These are phyloP conservation scores for Synanthedon myopaeformis DNA, from an alignment of 2,888 invertebrate species.

Conservation along the genomic window DNA sequence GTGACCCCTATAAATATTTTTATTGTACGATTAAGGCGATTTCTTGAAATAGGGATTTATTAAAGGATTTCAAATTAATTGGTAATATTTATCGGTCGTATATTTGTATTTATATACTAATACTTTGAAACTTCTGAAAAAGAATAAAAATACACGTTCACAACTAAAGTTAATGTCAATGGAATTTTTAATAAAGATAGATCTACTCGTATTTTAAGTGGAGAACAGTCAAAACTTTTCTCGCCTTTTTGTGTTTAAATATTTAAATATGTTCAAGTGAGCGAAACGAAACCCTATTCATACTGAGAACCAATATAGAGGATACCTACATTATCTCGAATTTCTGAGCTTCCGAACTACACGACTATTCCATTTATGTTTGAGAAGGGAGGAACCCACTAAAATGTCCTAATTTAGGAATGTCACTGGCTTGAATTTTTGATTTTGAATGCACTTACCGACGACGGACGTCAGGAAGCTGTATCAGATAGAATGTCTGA, in stretches of 20 bases:
- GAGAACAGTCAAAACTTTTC: neutral
- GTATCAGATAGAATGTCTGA: neutral
- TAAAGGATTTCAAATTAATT: too few relatives aligned
- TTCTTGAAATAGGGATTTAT: too few relatives aligned
- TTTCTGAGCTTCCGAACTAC: slow-evolving; percentile 40
- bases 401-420: slow-evolving; percentile 37
- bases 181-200: too few relatives aligned
- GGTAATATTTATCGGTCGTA: too few relatives aligned
- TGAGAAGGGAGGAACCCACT: slow-evolving; percentile 18
- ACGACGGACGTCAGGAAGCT: neutral
- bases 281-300: neutral
- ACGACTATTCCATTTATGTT: slow-evolving; percentile 61
- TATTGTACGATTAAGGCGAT: too few relatives aligned
- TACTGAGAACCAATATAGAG: slow-evolving; percentile 2
- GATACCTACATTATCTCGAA: slow-evolving; percentile 35
- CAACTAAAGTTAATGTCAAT: too few relatives aligned
- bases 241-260: neutral
- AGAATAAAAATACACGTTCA: too few relatives aligned
- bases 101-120: too few relatives aligned
- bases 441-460: slow-evolving; percentile 1
- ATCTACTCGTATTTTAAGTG: too few relatives aligned
- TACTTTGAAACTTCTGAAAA: too few relatives aligned
- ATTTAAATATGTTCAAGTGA: neutral
- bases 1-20: too few relatives aligned
- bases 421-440: slow-evolving; percentile 14